phyloP scores from a whole-genome alignment of 2,797 vertebrate species.

The Nyctibius grandis region DNA sequence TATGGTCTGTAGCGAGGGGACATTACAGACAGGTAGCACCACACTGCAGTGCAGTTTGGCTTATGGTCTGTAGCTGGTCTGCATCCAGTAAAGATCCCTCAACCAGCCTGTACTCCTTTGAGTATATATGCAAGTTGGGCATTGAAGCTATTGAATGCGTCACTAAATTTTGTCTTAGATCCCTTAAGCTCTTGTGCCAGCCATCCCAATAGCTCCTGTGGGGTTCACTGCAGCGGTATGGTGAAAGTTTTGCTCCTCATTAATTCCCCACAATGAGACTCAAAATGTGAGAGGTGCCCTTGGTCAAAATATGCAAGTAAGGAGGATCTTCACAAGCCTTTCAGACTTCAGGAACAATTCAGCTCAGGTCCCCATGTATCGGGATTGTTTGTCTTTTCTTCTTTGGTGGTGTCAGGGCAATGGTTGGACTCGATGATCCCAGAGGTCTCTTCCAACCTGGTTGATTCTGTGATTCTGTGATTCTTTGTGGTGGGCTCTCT shows the following conservation, averaged over 20 bases:
- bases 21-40: neutral
- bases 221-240: neutral
- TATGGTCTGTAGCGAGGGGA: neutral
- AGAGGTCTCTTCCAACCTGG: too few species aligned
- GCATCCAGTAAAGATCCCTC: neutral
- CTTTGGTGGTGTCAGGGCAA: too few species aligned
- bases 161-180: neutral
- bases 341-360: neutral
- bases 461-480: too few species aligned
- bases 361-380: neutral
- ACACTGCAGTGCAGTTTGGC: neutral
- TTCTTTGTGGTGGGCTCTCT: neutral
- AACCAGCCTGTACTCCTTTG: neutral
- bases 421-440: too few species aligned
- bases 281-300: neutral
- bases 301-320: neutral
- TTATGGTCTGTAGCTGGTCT: neutral
- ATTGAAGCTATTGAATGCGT: neutral
- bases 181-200: neutral
- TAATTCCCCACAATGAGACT: neutral
- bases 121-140: neutral
- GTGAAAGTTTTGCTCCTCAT: neutral
- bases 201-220: neutral
- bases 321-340: neutral
- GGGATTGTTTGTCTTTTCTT: rapidly evolving